phyloP scores from a whole-genome alignment of 92 coral and sea anemone species.

The Actinostola sp. region DNA sequence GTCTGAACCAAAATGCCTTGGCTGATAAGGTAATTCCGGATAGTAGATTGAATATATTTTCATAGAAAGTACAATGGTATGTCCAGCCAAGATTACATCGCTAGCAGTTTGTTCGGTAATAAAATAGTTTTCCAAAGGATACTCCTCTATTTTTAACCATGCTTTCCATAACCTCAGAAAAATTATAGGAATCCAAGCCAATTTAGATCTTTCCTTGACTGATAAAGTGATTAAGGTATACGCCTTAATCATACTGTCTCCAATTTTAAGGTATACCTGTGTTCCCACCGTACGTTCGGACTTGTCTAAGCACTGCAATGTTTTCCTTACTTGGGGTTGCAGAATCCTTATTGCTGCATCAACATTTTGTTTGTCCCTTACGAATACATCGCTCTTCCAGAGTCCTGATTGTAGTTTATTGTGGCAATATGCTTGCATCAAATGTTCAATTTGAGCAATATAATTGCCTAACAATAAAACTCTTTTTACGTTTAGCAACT shows the following conservation, averaged over 20 bases:
- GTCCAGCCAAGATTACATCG: conserved; percentile 33
- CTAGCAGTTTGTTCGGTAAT: conserved; percentile 34
- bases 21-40: conserved; percentile 34
- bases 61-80: conserved; percentile 25
- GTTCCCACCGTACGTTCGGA: neutral
- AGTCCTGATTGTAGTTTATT: conserved; percentile 24
- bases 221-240: neutral
- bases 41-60: conserved; percentile 22
- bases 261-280: conserved; percentile 13
- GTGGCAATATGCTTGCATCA: conserved; percentile 13
- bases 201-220: conserved; percentile 18
- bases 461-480: conserved; percentile 20
- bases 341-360: conserved; percentile 20
- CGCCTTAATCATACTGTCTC: neutral
- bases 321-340: neutral
- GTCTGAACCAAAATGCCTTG: conserved; percentile 44
- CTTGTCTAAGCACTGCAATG: neutral
- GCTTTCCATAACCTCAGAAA: conserved; percentile 24
- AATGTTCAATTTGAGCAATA: conserved; percentile 26
- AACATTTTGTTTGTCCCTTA: conserved; percentile 40
- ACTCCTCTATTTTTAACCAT: conserved; percentile 20
- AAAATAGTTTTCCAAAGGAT: conserved; percentile 12
- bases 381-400: conserved; percentile 46
- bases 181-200: conserved; percentile 33
- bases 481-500: conserved; percentile 18